Evolutionary conservation across 2,113 vertebrate species (phyloP).

Genomic region (Himantopus leucocephalus): DNA sequence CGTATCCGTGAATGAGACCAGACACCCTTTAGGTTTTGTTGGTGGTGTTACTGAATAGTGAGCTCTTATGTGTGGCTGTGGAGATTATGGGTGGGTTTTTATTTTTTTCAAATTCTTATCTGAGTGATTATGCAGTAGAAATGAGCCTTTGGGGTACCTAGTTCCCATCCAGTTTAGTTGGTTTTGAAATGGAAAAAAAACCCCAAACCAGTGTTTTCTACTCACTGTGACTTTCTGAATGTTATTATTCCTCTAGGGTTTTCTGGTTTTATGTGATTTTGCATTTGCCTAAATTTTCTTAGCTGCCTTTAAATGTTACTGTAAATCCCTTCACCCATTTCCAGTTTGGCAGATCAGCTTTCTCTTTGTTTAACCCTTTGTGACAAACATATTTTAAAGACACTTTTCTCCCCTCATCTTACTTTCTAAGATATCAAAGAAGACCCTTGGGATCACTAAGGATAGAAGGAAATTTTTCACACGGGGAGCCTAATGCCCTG

Average conservation of each 20-base stretch:
- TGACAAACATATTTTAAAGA: background rate
- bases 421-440: slow-evolving; percentile 11
- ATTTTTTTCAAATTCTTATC: background rate
- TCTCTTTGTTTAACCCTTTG: slow-evolving; percentile 38
- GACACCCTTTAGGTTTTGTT: background rate
- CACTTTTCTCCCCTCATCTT: background rate
- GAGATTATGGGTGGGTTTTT: background rate
- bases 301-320: background rate
- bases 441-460: background rate
- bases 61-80: background rate
- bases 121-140: background rate
- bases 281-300: slow-evolving; percentile 11
- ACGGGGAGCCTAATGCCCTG: background rate
- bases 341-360: background rate
- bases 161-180: background rate
- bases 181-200: background rate
- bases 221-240: slow-evolving; percentile 1
- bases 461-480: slow-evolving; percentile 5
- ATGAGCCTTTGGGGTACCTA: background rate
- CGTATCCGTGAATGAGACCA: background rate
- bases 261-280: slow-evolving; percentile 36
- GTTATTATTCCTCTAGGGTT: slow-evolving; percentile 8
- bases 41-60: background rate
- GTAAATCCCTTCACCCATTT: background rate
- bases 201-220: background rate